phyloP scores from a whole-genome alignment of 2,888 invertebrate species.

The Ernsta delagoae region DNA sequence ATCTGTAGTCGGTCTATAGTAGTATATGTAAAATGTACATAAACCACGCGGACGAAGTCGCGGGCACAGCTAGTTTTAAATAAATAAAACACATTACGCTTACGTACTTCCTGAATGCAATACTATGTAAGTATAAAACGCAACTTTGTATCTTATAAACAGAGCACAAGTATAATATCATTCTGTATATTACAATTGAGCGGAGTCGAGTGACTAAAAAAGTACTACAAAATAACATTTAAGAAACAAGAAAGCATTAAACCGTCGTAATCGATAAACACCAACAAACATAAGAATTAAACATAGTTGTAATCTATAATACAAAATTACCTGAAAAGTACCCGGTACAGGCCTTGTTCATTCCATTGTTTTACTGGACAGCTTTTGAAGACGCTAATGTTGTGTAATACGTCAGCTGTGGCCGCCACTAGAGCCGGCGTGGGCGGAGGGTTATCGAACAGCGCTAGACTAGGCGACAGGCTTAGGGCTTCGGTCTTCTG shows the following conservation, averaged over 20 bases:
- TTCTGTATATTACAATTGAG: neutral
- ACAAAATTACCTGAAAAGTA: slow-evolving; percentile 66
- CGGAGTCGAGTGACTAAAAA: neutral
- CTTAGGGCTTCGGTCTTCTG: slow-evolving; percentile 61
- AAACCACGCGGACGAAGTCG: no score
- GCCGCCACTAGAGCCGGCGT: slow-evolving; percentile 60
- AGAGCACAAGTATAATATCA: neutral
- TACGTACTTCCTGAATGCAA: neutral
- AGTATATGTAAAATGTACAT: no score
- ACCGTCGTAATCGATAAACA: neutral
- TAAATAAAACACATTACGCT: neutral
- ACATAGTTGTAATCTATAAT: no score
- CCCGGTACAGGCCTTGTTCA: slow-evolving; percentile 67
- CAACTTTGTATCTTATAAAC: neutral
- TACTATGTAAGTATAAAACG: neutral
- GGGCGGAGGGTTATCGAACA: slow-evolving; percentile 56
- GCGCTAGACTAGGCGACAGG: slow-evolving; percentile 50
- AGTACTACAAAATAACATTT: neutral
- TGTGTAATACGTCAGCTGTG: slow-evolving; percentile 63
- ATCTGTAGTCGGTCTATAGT: no score
- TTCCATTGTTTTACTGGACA: slow-evolving; percentile 71
- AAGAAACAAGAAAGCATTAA: no score
- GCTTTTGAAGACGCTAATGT: slow-evolving; percentile 57
- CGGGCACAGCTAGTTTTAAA: no score
- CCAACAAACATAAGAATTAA: neutral